Conservation (phyloP, 92 coral and sea anemone species). For the Bergia puertoricense region DNA sequence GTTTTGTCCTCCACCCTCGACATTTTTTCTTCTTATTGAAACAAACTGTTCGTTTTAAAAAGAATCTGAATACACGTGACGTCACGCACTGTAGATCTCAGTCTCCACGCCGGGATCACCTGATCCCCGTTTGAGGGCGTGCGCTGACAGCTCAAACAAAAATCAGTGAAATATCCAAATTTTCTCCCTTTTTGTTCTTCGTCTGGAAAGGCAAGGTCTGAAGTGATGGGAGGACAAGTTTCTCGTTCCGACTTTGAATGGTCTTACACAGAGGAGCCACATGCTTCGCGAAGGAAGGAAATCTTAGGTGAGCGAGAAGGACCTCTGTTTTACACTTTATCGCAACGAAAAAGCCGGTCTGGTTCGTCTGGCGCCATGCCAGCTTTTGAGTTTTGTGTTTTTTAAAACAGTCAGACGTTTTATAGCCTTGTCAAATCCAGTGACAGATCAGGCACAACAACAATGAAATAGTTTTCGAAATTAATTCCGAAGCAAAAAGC, state of each 20-base stretch:
- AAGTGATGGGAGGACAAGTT: constrained; percentile 93
- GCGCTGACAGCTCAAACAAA: constrained; percentile 38
- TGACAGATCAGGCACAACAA: not conserved
- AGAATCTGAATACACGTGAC: not conserved
- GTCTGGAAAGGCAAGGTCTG: not conserved
- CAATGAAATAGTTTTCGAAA: not conserved
- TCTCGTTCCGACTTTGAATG: constrained; percentile 95
- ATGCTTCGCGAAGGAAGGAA: constrained; percentile 96
- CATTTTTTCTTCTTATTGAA: too few species aligned
- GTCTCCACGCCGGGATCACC: constrained; percentile 30
- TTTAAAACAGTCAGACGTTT: not conserved
- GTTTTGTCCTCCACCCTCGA: too few species aligned
- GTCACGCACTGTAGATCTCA: not conserved
- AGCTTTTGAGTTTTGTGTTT: not conserved
- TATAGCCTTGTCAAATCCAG: constrained; percentile 1
- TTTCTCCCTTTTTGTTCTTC: constrained; percentile 4
- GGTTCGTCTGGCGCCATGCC: not conserved
- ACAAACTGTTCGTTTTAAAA: too few species aligned
- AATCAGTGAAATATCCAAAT: not conserved
- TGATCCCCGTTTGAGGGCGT: constrained; percentile 33
- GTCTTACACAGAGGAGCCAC: constrained; percentile 98
- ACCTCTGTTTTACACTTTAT: not conserved
- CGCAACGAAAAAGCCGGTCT: not conserved
- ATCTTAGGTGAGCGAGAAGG: constrained; percentile 73
- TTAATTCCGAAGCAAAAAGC: too few species aligned